A percentile compares a stretch with the other conserved stretches of the same genome.
Evolutionary conservation across 2,888 invertebrate genomes (phyloP).

Genomic region (Phlogophora meticulosa): DNA sequence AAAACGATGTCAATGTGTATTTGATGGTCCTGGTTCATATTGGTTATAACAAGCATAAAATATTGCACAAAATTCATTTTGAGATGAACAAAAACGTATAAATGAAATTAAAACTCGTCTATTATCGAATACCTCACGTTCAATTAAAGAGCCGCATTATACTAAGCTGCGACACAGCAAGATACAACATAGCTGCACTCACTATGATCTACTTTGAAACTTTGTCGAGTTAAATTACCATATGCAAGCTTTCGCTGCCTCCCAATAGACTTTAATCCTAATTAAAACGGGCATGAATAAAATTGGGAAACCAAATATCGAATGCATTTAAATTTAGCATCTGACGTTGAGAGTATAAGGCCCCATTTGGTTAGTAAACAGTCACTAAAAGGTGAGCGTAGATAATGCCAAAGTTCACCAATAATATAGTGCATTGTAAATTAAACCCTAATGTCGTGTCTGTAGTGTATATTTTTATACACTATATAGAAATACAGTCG

Average conservation of each 20-base stretch:
- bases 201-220: neutral
- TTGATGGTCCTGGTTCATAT: neutral
- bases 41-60: neutral
- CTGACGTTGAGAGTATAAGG: neutral
- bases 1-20: neutral
- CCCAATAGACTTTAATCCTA: neutral
- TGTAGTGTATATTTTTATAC: neutral
- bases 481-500: neutral
- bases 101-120: no score
- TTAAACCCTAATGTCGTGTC: neutral
- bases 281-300: slow-evolving; percentile 6
- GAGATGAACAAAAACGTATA: no score
- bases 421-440: slow-evolving; percentile 6
- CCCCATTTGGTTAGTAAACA: neutral
- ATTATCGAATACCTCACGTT: neutral
- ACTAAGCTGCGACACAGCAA: no score
- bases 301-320: neutral
- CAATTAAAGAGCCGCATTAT: no score
- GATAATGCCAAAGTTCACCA: neutral
- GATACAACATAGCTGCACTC: neutral
- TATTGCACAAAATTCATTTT: no score
- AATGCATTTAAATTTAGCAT: neutral
- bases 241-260: neutral
- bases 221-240: slow-evolving; percentile 1
- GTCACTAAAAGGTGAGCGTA: neutral